Evolutionary conservation across 2,113 vertebrate species (phyloP).

Genomic region (Paratilapia polleni): DNA sequence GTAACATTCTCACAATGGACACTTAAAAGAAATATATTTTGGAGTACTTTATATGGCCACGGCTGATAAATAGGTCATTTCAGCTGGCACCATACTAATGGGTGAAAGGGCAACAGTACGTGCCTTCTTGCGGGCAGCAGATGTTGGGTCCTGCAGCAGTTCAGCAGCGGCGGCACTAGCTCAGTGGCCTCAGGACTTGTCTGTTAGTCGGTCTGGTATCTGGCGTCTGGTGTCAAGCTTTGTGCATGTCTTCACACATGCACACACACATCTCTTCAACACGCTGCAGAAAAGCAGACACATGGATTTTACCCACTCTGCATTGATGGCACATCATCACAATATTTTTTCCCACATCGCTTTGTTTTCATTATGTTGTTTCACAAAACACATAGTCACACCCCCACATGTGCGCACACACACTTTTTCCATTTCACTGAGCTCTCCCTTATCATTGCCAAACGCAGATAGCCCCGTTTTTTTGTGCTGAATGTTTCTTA

Average conservation of each 20-base stretch:
- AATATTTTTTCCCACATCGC: conserved; percentile 10
- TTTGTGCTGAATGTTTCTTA: conserved; percentile 43
- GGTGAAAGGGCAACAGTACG: conserved; percentile 50
- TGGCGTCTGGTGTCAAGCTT: conserved; percentile 61
- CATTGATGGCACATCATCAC: conserved; percentile 45
- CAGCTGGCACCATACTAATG: conserved; percentile 21
- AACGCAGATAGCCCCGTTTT: conserved; percentile 43
- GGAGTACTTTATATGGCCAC: conserved; percentile 4
- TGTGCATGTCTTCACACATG: conserved; percentile 29
- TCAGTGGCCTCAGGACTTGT: conserved; percentile 65
- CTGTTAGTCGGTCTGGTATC: conserved; percentile 58
- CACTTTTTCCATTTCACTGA: conserved; percentile 51
- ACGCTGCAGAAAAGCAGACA: conserved; percentile 23
- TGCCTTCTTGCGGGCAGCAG: conserved; percentile 66
- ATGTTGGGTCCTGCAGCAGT: conserved; percentile 73
- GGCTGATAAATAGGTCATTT: conserved; percentile 58
- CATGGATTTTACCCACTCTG: conserved; percentile 1
- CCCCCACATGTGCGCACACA: background rate
- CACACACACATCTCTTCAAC: conserved; percentile 1
- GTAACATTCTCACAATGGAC: conserved; percentile 5
- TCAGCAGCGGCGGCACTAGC: conserved; percentile 40
- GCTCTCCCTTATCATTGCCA: conserved; percentile 47
- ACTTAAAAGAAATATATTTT: background rate
- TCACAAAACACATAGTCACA: conserved; percentile 31
- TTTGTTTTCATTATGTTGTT: conserved; percentile 66